Evolutionary conservation across 1,140 invertebrate genomes (phyloP).

Genomic region (Andrena cerasifolii): DNA sequence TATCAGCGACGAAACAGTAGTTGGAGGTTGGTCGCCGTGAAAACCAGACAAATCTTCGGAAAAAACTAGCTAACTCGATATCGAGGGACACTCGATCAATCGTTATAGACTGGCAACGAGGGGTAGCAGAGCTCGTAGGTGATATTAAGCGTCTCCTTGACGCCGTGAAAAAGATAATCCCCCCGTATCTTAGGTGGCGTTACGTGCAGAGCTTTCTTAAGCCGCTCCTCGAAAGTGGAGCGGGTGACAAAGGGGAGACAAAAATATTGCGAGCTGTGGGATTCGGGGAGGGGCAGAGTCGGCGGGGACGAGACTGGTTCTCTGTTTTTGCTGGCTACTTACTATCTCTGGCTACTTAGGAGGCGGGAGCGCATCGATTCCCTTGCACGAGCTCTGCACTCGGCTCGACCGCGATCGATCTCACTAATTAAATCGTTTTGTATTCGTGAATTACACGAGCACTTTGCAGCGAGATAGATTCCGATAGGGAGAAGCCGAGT

Average conservation of each 20-base stretch:
- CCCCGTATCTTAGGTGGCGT: background rate
- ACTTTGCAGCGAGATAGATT: constrained; percentile 27
- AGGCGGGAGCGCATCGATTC: background rate
- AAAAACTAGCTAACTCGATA: constrained; percentile 2
- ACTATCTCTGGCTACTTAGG: background rate
- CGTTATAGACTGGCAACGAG: constrained; percentile 16
- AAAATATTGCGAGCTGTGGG: constrained; percentile 1
- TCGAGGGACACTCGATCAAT: constrained; percentile 8
- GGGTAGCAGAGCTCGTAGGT: background rate
- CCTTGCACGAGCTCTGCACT: background rate
- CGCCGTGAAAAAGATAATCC: constrained; percentile 17
- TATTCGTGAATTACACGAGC: constrained; percentile 36
- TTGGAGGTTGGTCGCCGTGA: background rate
- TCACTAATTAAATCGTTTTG: constrained; percentile 52
- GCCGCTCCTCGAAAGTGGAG: background rate
- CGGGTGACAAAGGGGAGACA: background rate
- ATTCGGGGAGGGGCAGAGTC: background rate
- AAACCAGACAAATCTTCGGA: background rate
- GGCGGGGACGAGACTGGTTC: background rate
- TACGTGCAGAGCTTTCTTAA: constrained; percentile 6
- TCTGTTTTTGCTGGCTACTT: background rate
- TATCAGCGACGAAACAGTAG: background rate
- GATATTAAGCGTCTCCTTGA: constrained; percentile 14
- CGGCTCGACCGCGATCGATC: constrained; percentile 28
- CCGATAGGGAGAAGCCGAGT: constrained; percentile 17